Conservation (phyloP, 2,797 vertebrate species). For the Gymnocypris eckloni region DNA sequence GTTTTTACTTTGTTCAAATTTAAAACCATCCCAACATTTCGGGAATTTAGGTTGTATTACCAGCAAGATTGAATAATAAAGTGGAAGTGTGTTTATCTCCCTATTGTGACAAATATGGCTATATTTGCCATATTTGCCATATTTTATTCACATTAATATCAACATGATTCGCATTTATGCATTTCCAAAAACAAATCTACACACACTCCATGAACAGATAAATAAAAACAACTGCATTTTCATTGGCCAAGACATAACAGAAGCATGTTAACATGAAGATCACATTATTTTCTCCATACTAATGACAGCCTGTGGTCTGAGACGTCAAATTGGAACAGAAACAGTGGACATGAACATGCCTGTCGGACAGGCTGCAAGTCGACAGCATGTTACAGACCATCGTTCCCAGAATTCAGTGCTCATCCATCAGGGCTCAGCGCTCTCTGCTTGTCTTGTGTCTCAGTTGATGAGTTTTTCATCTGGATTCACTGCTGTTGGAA, state of each 20-base stretch:
- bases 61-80: too few species aligned
- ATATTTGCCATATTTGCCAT: neutral
- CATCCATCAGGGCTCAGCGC: neutral
- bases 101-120: neutral
- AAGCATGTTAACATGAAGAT: conserved; percentile 18
- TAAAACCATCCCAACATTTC: too few species aligned
- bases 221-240: neutral
- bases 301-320: neutral
- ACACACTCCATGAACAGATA: neutral
- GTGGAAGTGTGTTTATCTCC: neutral
- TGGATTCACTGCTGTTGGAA: neutral
- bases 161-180: neutral
- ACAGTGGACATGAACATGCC: conserved; percentile 31
- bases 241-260: neutral
- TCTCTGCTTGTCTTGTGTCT: neutral
- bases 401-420: conserved; percentile 15
- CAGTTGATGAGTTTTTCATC: neutral
- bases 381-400: conserved; percentile 9
- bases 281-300: conserved; percentile 16
- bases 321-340: neutral
- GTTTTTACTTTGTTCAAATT: too few species aligned
- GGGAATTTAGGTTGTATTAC: too few species aligned
- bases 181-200: conserved; percentile 5
- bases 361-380: conserved; percentile 14
- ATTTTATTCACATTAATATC: neutral